Conservation (phyloP, 1,140 invertebrate genomes). For the Propsilocerus akamusi region DNA sequence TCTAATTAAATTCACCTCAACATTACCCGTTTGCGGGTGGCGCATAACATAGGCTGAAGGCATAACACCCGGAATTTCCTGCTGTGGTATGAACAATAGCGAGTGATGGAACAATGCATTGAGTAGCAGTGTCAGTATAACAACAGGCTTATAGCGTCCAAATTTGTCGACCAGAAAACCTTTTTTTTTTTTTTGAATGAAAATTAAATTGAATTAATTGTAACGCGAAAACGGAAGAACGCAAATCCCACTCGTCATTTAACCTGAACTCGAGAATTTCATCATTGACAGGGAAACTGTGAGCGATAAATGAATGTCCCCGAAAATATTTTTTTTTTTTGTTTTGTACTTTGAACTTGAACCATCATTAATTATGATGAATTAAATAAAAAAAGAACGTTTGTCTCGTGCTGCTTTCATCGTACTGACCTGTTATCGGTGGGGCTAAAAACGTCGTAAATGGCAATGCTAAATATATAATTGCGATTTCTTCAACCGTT, state of each 20-base stretch:
- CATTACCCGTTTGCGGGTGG: slow-evolving; percentile 41
- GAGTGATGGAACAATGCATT: slow-evolving; percentile 55
- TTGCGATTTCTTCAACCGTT: slow-evolving; percentile 62
- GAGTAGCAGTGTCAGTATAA: slow-evolving; percentile 48
- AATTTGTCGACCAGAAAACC: slow-evolving; percentile 65
- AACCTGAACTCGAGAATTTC: too few relatives aligned
- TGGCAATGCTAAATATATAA: slow-evolving; percentile 65
- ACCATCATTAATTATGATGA: too few relatives aligned
- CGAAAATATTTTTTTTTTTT: too few relatives aligned
- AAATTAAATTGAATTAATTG: not conserved
- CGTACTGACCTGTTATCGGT: slow-evolving; percentile 47
- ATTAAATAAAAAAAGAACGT: too few relatives aligned
- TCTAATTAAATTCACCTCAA: slow-evolving; percentile 45
- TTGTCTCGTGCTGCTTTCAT: too few relatives aligned
- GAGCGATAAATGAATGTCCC: too few relatives aligned
- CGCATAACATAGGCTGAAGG: slow-evolving; percentile 46
- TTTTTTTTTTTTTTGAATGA: slow-evolving; percentile 12
- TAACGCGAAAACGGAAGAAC: not conserved
- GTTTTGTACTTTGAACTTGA: too few relatives aligned
- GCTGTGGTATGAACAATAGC: slow-evolving; percentile 48
- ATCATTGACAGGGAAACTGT: too few relatives aligned
- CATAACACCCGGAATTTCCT: slow-evolving; percentile 48
- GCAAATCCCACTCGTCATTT: too few relatives aligned
- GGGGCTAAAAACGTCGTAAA: slow-evolving; percentile 63
- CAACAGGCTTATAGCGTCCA: slow-evolving; percentile 59